Conservation (phyloP, 2,888 invertebrate species). For the Calliphora vomitoria region DNA sequence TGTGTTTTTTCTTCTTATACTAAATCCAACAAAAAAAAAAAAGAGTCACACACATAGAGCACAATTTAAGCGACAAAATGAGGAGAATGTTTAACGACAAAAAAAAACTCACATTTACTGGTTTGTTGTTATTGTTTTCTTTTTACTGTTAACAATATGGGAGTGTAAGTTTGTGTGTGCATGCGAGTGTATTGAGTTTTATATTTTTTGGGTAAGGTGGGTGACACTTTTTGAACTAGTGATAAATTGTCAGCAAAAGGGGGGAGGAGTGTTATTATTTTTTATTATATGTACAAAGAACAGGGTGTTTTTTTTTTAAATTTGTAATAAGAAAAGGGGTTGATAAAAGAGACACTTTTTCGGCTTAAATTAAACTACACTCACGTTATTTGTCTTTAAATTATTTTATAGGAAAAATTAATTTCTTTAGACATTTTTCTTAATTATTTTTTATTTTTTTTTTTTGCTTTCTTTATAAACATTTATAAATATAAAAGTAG, state of each 20-base stretch:
- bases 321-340: slow-evolving; percentile 44
- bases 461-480: slow-evolving; percentile 6
- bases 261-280: slow-evolving; percentile 53
- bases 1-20: slow-evolving; percentile 24
- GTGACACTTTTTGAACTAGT: slow-evolving; percentile 64
- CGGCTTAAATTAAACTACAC: slow-evolving; percentile 24
- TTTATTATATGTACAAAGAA: not conserved
- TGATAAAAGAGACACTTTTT: slow-evolving; percentile 53
- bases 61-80: slow-evolving; percentile 69
- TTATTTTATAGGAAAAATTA: slow-evolving; percentile 17
- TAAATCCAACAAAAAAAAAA: not conserved
- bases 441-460: slow-evolving; percentile 1
- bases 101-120: slow-evolving; percentile 67
- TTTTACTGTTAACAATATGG: slow-evolving; percentile 39
- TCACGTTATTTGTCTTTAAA: slow-evolving; percentile 47
- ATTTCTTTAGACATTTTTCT: slow-evolving; percentile 17
- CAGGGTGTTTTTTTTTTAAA: slow-evolving; percentile 52
- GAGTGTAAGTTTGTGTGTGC: slow-evolving; percentile 39
- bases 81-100: slow-evolving; percentile 75
- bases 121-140: slow-evolving; percentile 41
- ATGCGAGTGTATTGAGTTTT: not conserved
- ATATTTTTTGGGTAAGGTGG: slow-evolving; percentile 47
- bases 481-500: slow-evolving; percentile 36
- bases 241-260: slow-evolving; percentile 17
- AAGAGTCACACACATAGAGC: slow-evolving; percentile 66